Percentiles rank a stretch among this genome's conserved stretches.
phyloP scores from a whole-genome alignment of 2,888 invertebrate species.

The Ichneumoninae sp. region DNA sequence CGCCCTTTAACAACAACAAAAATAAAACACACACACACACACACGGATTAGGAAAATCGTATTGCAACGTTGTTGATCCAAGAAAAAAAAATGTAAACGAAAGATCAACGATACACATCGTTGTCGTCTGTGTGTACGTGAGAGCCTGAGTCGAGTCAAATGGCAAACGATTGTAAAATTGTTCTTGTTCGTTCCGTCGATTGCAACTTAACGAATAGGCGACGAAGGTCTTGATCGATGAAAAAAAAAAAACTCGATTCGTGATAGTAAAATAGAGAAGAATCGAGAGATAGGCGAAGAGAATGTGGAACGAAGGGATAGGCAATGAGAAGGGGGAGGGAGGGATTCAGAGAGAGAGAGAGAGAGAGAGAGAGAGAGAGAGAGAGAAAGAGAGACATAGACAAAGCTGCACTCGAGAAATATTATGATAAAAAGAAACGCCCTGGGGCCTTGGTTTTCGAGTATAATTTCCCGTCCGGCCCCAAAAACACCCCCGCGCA shows the following conservation, averaged over 20 bases:
- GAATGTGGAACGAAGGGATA: conserved; percentile 71
- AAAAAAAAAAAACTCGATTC: conserved; percentile 35
- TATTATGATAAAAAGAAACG: conserved; percentile 74
- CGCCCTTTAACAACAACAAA: conserved; percentile 77
- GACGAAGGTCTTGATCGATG: conserved; percentile 30
- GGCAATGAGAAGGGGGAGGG: conserved; percentile 49
- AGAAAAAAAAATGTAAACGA: conserved; percentile 78
- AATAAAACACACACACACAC: conserved; percentile 51
- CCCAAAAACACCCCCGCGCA: conserved; percentile 71
- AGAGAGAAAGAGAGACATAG: conserved; percentile 34
- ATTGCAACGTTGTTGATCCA: conserved; percentile 81
- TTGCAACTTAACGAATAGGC: conserved; percentile 7
- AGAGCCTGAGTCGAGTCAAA: conserved; percentile 36
- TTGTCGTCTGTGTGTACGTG: conserved; percentile 43
- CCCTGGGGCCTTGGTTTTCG: conserved; percentile 83
- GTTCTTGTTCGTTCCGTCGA: conserved; percentile 15
- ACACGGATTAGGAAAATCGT: conserved; percentile 59
- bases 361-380: conserved; percentile 34
- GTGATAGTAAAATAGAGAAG: conserved; percentile 38
- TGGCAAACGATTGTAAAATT: conserved; percentile 30
- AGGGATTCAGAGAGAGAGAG: conserved; percentile 13
- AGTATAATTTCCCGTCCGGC: conserved; percentile 74
- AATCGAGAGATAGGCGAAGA: conserved; percentile 46
- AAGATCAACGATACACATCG: conserved; percentile 34
- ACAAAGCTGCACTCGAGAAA: conserved; percentile 62